These are phyloP conservation scores for Leucophenga varia DNA, from an alignment of 1,140 invertebrate species.

Conservation along the genomic window DNA sequence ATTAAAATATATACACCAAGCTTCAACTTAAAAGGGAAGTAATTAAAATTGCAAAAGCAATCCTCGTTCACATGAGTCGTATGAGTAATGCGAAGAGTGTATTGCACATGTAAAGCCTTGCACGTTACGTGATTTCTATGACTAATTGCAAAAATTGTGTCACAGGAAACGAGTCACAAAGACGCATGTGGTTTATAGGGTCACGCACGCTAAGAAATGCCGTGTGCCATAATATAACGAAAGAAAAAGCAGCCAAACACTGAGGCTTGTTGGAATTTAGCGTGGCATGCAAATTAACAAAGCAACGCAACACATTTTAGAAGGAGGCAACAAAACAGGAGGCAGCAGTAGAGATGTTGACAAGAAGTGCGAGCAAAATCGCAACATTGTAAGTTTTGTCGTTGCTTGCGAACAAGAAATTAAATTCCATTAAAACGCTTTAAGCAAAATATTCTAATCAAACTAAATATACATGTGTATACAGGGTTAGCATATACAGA, in stretches of 20 bases:
- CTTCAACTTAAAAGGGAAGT: constrained; percentile 33
- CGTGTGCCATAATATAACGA: too few species aligned
- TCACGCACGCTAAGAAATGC: constrained; percentile 29
- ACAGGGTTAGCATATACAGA: too few species aligned
- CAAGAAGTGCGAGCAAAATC: constrained; percentile 1
- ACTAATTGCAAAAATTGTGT: constrained; percentile 53
- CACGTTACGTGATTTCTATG: constrained; percentile 39
- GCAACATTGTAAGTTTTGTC: constrained; percentile 27
- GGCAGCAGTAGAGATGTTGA: background rate
- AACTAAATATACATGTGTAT: too few species aligned
- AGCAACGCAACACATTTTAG: too few species aligned
- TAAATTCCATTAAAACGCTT: constrained; percentile 43
- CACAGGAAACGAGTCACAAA: constrained; percentile 37
- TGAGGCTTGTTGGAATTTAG: background rate
- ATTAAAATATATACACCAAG: too few species aligned
- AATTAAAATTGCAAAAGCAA: constrained; percentile 47
- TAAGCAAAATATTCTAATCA: too few species aligned
- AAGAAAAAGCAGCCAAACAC: background rate
- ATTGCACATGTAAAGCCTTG: too few species aligned
- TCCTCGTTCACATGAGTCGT: constrained; percentile 22
- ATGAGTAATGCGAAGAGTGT: too few species aligned
- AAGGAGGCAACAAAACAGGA: background rate
- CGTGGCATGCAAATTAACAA: background rate
- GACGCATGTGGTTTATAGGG: constrained; percentile 23
- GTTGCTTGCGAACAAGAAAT: constrained; percentile 50